Evolutionary conservation across 2,888 invertebrate species (phyloP).

Genomic region (Dilophus febrilis): DNA sequence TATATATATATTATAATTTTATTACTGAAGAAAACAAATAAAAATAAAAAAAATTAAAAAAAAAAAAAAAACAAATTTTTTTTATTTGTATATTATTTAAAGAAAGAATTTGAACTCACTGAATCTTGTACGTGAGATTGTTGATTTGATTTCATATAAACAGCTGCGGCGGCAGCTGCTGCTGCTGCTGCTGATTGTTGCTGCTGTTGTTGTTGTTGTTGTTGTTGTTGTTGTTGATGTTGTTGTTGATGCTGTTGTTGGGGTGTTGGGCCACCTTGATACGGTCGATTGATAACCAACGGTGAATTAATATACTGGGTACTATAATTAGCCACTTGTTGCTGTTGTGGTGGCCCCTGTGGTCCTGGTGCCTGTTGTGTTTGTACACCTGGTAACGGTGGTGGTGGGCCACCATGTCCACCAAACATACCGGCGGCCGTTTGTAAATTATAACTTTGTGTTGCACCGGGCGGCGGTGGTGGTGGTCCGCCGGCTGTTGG

Average conservation of each 20-base stretch:
- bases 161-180: constrained; percentile 19
- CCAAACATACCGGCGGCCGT: constrained; percentile 26
- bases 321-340: constrained; percentile 29
- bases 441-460: constrained; percentile 26
- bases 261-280: constrained; percentile 27
- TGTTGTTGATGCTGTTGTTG: constrained; percentile 21
- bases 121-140: constrained; percentile 31
- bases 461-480: constrained; percentile 23
- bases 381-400: constrained; percentile 12
- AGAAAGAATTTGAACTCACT: constrained; percentile 19
- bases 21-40: too few relatives aligned
- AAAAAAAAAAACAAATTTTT: constrained; percentile 1
- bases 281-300: constrained; percentile 31
- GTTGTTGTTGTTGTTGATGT: neutral
- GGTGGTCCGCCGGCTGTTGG: constrained; percentile 20
- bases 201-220: constrained; percentile 16
- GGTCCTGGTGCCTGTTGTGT: constrained; percentile 11
- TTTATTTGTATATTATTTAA: neutral
- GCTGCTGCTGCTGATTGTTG: constrained; percentile 14
- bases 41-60: neutral
- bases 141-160: constrained; percentile 26
- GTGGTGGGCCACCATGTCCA: constrained; percentile 22
- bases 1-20: too few relatives aligned
- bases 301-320: constrained; percentile 44
- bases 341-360: constrained; percentile 17